Evolutionary conservation across 2,888 invertebrate species (phyloP), one percentile per base, ranked within the genome.

Genomic region (Bellardia bayeri): DNA sequence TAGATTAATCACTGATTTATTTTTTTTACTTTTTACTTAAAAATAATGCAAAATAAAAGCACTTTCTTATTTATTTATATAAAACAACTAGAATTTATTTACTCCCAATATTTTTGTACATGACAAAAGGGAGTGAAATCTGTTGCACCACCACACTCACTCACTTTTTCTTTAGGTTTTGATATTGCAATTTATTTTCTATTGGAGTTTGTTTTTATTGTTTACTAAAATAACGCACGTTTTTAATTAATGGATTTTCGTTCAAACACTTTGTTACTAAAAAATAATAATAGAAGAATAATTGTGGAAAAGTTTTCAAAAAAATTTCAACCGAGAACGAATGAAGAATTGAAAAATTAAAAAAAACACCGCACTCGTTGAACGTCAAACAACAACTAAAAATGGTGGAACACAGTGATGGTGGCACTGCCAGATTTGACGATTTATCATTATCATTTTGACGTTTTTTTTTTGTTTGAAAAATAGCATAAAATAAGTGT

Each of bases 241-340:
- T 74, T 74, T 74, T 51, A 13, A 33, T 68, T 74, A 11, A 42
- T 61, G 61, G 61, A 58, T 69, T 69, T 61, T 74, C 69, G 13
- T 75, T 51, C 16, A 64, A 69, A 74, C 69, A 61, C 66, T 84
- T 72, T 45, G 45, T 76, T 81, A 58, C 45, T 58, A 87, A 78
- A 58, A 80, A 76, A 63, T 61, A 61, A 71, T 72, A 78, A 49
- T 81, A 84, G 66, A 81, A 76, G 9, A 30, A 51, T 45, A 81
- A 76, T 61, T 75, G 74, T 80, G 33, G 49, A 79, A 71, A 86
- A 84, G 81, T 87, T 87, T 82, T 54, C 72, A 84, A 45, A 83
- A 72, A 87, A 82, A 82, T 82, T 81, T 74, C 87, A 85, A 87
- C 78, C 87, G 76, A 88, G 88, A 89, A 89, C 89, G 89, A 88